Evolutionary conservation across 2,797 vertebrate genomes (phyloP).

Genomic region (Dicrostonyx torquatus): DNA sequence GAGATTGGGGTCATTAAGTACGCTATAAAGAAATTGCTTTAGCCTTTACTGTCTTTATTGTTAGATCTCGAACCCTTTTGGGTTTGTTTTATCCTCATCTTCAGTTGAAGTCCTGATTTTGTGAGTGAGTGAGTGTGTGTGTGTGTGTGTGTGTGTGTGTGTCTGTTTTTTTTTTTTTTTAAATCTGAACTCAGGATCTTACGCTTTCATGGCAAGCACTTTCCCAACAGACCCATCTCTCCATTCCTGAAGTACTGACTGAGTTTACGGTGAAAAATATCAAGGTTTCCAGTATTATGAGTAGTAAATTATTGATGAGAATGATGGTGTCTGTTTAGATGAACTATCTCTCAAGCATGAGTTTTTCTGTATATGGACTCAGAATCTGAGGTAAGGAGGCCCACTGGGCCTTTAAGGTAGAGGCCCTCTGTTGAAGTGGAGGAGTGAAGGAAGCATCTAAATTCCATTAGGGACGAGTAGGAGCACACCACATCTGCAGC

Average conservation of each 20-base stretch:
- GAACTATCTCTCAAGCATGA: neutral
- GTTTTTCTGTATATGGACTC: neutral
- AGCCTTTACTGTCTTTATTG: constrained; percentile 36
- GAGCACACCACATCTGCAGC: constrained; percentile 65
- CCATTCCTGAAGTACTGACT: neutral
- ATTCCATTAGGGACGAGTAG: constrained; percentile 46
- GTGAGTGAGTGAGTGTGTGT: neutral
- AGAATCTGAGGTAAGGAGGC: neutral
- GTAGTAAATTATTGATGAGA: constrained; percentile 28
- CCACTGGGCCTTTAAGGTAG: neutral
- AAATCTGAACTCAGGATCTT: neutral
- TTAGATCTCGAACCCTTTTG: neutral
- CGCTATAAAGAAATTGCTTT: constrained; percentile 5
- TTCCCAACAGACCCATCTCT: neutral
- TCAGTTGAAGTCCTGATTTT: neutral
- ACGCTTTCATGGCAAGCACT: neutral
- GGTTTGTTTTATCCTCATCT: neutral
- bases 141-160: neutral
- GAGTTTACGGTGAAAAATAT: constrained; percentile 5
- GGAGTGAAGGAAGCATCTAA: neutral
- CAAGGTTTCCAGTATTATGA: neutral
- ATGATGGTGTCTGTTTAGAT: neutral
- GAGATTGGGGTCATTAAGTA: neutral
- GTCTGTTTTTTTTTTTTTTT: neutral
- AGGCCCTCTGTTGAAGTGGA: neutral